Conservation (phyloP, 2,888 invertebrate genomes). For the Exocentrus adspersus region DNA sequence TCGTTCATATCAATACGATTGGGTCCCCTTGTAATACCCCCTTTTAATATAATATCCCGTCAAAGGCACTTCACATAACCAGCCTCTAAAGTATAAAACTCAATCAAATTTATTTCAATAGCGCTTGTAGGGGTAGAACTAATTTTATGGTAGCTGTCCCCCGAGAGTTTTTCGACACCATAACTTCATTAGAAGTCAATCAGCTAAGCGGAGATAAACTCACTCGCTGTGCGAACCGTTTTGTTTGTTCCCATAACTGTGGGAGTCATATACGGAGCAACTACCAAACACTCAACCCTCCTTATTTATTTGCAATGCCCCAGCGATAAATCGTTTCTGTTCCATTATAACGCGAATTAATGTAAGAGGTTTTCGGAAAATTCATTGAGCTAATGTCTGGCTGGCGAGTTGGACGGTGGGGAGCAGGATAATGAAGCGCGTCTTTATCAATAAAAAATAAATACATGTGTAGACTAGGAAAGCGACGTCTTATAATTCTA, state of each 20-base stretch:
- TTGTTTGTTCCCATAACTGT: conserved; percentile 18
- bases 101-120: conserved; percentile 27
- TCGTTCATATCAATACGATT: not conserved
- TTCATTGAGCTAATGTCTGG: not conserved
- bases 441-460: too few relatives aligned
- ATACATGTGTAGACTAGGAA: too few relatives aligned
- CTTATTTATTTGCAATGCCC: not conserved
- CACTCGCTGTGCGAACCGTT: conserved; percentile 35
- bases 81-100: not conserved
- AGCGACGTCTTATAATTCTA: too few relatives aligned
- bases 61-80: not conserved
- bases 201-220: conserved; percentile 59
- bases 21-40: not conserved
- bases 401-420: too few relatives aligned
- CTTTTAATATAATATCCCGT: not conserved
- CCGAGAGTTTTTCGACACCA: conserved; percentile 58
- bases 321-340: not conserved
- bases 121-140: conserved; percentile 37
- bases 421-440: too few relatives aligned
- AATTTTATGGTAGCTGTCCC: conserved; percentile 50
- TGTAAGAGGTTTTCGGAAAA: not conserved
- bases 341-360: not conserved
- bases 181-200: conserved; percentile 65
- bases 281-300: not conserved
- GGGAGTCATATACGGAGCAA: conserved; percentile 7